These are phyloP conservation scores for Chymomyza costata DNA, from an alignment of 1,140 invertebrate species.

Conservation along the genomic window DNA sequence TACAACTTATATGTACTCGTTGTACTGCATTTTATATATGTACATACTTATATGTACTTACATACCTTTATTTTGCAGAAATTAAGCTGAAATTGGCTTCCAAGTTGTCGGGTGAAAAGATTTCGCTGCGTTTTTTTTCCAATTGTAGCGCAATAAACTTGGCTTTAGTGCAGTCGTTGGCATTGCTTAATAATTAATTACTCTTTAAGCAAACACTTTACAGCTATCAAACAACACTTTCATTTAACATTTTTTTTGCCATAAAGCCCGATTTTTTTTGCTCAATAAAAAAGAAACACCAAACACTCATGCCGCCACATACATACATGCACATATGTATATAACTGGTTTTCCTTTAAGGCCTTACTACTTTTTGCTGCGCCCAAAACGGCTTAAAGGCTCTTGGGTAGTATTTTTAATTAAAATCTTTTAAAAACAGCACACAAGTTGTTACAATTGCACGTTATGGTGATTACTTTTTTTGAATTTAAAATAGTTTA, in stretches of 20 bases:
- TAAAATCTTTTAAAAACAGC: background rate
- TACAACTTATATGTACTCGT: slow-evolving; percentile 4
- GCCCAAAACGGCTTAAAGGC: too few relatives aligned
- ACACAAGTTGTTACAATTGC: slow-evolving; percentile 5
- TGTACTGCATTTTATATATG: slow-evolving; percentile 15
- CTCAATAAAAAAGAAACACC: slow-evolving; percentile 49
- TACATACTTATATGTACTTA: slow-evolving; percentile 14
- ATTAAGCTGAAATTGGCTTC: too few relatives aligned
- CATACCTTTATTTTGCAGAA: too few relatives aligned
- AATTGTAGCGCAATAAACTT: slow-evolving; percentile 36
- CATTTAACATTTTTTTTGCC: slow-evolving; percentile 49
- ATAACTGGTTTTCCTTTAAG: slow-evolving; percentile 52
- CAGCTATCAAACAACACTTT: slow-evolving; percentile 51
- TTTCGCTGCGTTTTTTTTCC: slow-evolving; percentile 45
- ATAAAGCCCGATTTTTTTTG: slow-evolving; percentile 31
- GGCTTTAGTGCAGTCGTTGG: slow-evolving; percentile 20
- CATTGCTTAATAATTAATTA: slow-evolving; percentile 37
- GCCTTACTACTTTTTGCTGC: slow-evolving; percentile 25
- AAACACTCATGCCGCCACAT: slow-evolving; percentile 16
- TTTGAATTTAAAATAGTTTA: slow-evolving; percentile 19
- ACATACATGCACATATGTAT: slow-evolving; percentile 22
- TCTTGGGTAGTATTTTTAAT: slow-evolving; percentile 1
- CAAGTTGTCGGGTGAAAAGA: too few relatives aligned
- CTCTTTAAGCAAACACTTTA: slow-evolving; percentile 25
- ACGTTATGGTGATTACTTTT: too few relatives aligned